Conservation (phyloP, 2,797 vertebrate species). For the Rallus crepitans region DNA sequence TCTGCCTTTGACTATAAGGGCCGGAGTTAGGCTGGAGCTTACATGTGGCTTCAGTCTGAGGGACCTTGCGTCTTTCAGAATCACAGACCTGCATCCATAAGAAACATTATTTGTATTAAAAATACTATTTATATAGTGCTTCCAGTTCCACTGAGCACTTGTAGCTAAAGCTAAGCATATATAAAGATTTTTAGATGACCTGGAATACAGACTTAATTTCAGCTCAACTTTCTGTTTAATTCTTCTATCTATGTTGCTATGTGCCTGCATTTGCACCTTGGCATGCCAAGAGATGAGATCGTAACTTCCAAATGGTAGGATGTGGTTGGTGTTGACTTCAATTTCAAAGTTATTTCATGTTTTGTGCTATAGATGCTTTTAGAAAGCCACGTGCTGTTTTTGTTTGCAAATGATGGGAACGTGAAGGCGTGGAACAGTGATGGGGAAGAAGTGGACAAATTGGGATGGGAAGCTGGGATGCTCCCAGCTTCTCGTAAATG, state of each 20-base stretch:
- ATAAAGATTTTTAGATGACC: background rate
- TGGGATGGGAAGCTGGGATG: background rate
- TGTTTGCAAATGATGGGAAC: background rate
- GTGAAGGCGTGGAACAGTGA: background rate
- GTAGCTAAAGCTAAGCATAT: background rate
- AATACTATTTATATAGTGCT: background rate
- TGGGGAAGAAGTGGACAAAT: background rate
- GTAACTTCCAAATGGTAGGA: background rate
- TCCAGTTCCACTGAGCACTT: background rate
- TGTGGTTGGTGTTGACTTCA: background rate
- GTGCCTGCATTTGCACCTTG: background rate
- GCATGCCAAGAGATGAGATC: background rate
- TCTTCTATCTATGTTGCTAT: background rate
- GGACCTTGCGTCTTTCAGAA: background rate
- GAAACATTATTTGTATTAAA: background rate
- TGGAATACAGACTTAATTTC: background rate
- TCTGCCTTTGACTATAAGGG: background rate
- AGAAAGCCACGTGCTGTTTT: background rate
- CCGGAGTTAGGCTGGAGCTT: background rate
- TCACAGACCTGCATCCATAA: background rate
- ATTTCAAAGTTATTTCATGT: background rate
- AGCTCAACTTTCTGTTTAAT: background rate
- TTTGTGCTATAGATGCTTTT: background rate
- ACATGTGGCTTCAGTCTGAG: background rate
- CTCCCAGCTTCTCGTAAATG: background rate